Base-by-base conservation (phyloP, 2,888 invertebrate species). In the Drosophila subquinaria region DNA sequence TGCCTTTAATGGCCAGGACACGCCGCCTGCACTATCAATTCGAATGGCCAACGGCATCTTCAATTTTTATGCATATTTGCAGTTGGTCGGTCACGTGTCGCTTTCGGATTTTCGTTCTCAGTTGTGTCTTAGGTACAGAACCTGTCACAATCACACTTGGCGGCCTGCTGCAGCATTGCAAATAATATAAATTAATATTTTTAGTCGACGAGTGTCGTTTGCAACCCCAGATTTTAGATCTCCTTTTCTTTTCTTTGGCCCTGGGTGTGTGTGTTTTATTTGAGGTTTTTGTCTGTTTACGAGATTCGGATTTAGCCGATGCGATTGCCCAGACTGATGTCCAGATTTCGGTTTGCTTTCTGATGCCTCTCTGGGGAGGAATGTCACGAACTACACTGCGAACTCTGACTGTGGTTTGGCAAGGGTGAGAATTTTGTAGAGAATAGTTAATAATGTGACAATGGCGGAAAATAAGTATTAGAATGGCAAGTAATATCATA, bases 131-230 rank as follows among this genome's bases (percentile, higher is more conserved):
- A 38, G 57, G 30, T 8, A 8, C 30, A 8, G 88, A 83, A 90
- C 91, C 90, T 90, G 90, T 90, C 90, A 90, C 89, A 89, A 90
- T 90, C 90, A 90, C 87, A 90, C 90, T 88, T 90, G 89, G 81
- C 80, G 84, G 84, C 88, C 79, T 73, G 81, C 88, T 79, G 90
- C 79, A 76, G 84, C 84, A 81, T 87, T 78, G 89, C 87, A 87
- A 89, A 89, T 90, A 90, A 79, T 84, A 89, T 89, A 90, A 89
- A 89, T 89, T 89, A 89, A 89, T 90, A 89, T 85, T 82, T 87
- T 67, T 70, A 50, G 45, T n/a, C 61, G 56, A 43, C 60, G 57
- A 45, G 35, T 47, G 57, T 57, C 45, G 45, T 3, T n/a, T 23
- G 0, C n/a, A 38, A n/a, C 55, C 27, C 27, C 10, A 15, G 30